Evolutionary conservation across 2,888 invertebrate species (phyloP).

Genomic region (Acronicta leporina): DNA sequence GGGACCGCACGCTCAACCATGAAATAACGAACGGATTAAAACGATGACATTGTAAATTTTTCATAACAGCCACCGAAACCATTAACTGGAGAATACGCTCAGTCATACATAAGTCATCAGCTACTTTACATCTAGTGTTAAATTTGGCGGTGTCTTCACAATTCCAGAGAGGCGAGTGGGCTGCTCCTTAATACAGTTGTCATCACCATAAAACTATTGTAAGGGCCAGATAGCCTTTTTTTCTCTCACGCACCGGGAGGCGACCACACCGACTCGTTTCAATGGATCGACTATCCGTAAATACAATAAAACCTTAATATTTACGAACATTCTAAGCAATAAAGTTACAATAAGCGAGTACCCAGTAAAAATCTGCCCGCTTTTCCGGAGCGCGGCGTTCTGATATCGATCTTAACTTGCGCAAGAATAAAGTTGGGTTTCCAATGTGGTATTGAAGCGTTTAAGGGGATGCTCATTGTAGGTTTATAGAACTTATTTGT

Average conservation of each 20-base stretch:
- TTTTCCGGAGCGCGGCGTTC: constrained; percentile 51
- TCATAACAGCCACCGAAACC: constrained; percentile 60
- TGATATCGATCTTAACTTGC: constrained; percentile 49
- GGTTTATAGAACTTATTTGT: constrained; percentile 80
- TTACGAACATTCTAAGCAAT: constrained; percentile 83
- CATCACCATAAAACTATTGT: constrained; percentile 78
- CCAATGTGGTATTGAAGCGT: constrained; percentile 11
- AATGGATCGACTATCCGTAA: constrained; percentile 80
- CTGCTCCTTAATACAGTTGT: constrained; percentile 80
- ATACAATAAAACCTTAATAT: constrained; percentile 87
- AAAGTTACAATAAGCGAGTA: constrained; percentile 82
- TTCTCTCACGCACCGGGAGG: constrained; percentile 79
- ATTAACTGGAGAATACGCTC: constrained; percentile 71
- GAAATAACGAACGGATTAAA: constrained; percentile 83
- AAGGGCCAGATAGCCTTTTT: constrained; percentile 78
- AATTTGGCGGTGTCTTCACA: constrained; percentile 81
- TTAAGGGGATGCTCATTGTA: constrained; percentile 65
- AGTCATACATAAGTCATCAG: constrained; percentile 84
- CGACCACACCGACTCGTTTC: constrained; percentile 81
- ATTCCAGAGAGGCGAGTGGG: constrained; percentile 66
- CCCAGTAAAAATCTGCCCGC: constrained; percentile 72
- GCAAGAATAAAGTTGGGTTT: constrained; percentile 51
- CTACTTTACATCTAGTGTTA: constrained; percentile 76
- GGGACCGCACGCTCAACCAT: constrained; percentile 67
- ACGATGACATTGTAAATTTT: constrained; percentile 82